Evolutionary conservation across 2,797 vertebrate genomes (phyloP).

Genomic region (Lepus townsendii): DNA sequence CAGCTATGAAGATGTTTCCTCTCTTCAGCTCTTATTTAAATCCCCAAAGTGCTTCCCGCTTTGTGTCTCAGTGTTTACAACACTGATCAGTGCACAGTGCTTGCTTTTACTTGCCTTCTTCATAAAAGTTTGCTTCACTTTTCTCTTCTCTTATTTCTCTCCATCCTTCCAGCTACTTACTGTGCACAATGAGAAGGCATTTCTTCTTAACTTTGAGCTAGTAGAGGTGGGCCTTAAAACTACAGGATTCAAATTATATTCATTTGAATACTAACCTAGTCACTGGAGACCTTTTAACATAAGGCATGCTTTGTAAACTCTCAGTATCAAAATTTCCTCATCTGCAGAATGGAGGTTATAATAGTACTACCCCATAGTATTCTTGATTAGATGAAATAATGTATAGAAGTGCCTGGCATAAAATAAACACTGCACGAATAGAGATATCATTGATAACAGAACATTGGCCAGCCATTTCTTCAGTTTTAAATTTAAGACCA

Average conservation of each 20-base stretch:
- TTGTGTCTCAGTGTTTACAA: background rate
- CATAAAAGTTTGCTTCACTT: background rate
- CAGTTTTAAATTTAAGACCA: background rate
- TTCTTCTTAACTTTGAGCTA: constrained; percentile 25
- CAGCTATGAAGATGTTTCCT: background rate
- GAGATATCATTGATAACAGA: background rate
- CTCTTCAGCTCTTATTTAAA: background rate
- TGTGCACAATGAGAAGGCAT: background rate
- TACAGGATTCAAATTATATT: background rate
- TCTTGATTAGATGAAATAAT: background rate
- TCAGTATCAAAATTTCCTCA: background rate
- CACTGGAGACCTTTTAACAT: background rate
- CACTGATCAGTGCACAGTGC: background rate
- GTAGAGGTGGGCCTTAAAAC: background rate
- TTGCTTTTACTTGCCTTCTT: background rate
- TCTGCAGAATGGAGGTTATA: background rate
- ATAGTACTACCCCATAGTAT: background rate
- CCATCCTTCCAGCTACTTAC: background rate
- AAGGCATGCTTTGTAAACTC: background rate
- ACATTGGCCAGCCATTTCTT: background rate
- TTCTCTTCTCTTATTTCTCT: background rate
- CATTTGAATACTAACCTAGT: background rate
- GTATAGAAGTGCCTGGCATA: background rate
- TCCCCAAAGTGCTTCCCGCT: background rate
- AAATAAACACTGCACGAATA: background rate